Evolutionary conservation across 2,113 vertebrate species (phyloP), one percentile per base, ranked within the genome.

Genomic region (Garra rufa): DNA sequence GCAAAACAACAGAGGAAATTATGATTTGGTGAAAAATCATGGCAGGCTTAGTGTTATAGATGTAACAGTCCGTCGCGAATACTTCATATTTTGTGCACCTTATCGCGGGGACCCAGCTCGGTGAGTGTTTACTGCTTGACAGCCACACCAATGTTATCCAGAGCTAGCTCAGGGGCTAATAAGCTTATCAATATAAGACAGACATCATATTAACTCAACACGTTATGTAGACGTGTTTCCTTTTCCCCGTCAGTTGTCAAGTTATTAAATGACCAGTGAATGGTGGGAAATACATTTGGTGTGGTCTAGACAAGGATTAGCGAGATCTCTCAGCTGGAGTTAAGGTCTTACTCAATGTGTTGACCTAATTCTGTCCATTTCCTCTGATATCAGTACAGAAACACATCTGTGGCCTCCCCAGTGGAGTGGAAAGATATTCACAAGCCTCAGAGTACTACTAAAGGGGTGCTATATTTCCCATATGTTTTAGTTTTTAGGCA

Each of bases 71-170:
- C 15, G 2, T 70, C 0, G 43, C 41, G 28, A 67, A 8, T 73
- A 34, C 44, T 46, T 41, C 52, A 43, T 38, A 24, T 14, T 75
- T 17, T 67, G 19, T 14, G 63, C 44, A 28, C 19, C 21, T 34
- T 34, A 9, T 24, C 11, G 21, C 21, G 73, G 15, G 26, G 10
- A 46, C 19, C 2, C 48, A 83, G 84, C 52, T 85, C 28, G 87
- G 87, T 88, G 46, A 88, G 84, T 14, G 61, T 21, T 65, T 26
- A 7, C 34, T 43, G 3, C 19, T 79, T 75, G 80, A 71, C 80
- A 70, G 28, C 17, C 55, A 6, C 17, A n/a, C 28, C 57, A 26
- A 65, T 76, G 30, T 15, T 21, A 81, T 52, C n/a, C 38, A 17
- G 38, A 83, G 46, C 46, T 82, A 70, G 80, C 80, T 34, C 11